A percentile compares a stretch with the other conserved stretches of the same genome.
phyloP scores from a whole-genome alignment of 2,113 vertebrate species.

The Ctenodactylus gundi region DNA sequence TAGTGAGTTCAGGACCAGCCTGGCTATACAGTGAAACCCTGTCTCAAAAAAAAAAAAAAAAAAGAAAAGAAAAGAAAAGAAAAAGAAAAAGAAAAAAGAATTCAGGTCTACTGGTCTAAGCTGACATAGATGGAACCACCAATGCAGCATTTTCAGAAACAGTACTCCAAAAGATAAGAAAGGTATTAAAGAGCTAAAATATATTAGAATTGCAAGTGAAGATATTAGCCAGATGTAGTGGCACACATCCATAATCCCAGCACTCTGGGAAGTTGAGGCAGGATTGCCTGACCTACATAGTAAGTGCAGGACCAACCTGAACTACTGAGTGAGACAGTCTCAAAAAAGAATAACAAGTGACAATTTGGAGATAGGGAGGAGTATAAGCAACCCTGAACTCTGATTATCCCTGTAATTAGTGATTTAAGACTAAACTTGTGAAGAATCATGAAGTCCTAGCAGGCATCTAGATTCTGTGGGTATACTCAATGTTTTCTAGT shows the following conservation, averaged over 20 bases:
- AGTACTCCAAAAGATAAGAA: neutral
- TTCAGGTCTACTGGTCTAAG: too few relatives aligned
- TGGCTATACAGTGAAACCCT: too few relatives aligned
- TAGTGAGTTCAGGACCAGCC: too few relatives aligned
- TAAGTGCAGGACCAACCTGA: too few relatives aligned
- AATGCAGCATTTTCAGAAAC: conserved; percentile 49
- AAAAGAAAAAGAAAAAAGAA: too few relatives aligned
- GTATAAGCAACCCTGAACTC: neutral
- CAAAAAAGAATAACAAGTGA: neutral
- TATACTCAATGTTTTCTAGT: neutral
- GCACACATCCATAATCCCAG: too few relatives aligned
- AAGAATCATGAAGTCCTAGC: neutral
- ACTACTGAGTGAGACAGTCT: too few relatives aligned
- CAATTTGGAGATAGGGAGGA: neutral
- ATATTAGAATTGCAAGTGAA: conserved; percentile 13
- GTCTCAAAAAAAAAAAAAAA: too few relatives aligned
- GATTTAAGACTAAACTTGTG: conserved; percentile 10
- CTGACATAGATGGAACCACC: neutral
- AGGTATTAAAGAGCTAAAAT: conserved; percentile 3
- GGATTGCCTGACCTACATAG: too few relatives aligned
- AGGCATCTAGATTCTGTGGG: neutral
- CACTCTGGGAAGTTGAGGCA: too few relatives aligned
- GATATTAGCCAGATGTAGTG: too few relatives aligned
- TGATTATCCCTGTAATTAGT: neutral
- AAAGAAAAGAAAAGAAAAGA: too few relatives aligned